Evolutionary conservation across 1,140 invertebrate species (phyloP).

Genomic region (Lepidurus apus): DNA sequence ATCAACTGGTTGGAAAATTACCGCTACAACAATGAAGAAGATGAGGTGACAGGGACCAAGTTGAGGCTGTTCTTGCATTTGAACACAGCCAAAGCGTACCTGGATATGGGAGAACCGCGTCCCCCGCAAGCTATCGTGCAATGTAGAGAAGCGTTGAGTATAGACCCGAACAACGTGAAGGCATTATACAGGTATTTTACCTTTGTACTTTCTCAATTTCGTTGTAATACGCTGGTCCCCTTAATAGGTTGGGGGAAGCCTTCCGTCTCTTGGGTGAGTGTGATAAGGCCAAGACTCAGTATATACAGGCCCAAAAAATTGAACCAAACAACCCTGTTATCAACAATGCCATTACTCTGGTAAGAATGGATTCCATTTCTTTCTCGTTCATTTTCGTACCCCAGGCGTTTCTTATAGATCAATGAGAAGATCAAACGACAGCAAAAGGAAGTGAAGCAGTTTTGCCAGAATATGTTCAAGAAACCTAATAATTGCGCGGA

Average conservation of each 20-base stretch:
- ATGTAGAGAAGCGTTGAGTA: background rate
- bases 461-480: background rate
- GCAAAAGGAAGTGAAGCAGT: background rate
- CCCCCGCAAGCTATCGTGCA: background rate
- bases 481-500: background rate
- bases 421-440: background rate
- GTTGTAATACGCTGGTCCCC: background rate
- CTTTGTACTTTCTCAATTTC: background rate
- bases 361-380: background rate
- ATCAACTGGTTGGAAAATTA: slow-evolving; percentile 2
- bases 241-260: background rate
- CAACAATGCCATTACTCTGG: background rate
- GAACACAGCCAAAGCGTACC: background rate
- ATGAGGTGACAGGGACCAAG: background rate
- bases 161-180: background rate
- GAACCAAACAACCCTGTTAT: background rate
- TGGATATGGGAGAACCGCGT: slow-evolving; percentile 12
- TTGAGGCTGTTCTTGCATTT: background rate
- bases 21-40: background rate
- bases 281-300: background rate
- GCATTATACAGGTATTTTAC: background rate
- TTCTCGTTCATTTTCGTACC: background rate
- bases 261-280: background rate
- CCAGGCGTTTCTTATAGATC: background rate
- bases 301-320: background rate